phyloP scores from a whole-genome alignment of 1,140 invertebrate species.

The Magallana gigas region DNA sequence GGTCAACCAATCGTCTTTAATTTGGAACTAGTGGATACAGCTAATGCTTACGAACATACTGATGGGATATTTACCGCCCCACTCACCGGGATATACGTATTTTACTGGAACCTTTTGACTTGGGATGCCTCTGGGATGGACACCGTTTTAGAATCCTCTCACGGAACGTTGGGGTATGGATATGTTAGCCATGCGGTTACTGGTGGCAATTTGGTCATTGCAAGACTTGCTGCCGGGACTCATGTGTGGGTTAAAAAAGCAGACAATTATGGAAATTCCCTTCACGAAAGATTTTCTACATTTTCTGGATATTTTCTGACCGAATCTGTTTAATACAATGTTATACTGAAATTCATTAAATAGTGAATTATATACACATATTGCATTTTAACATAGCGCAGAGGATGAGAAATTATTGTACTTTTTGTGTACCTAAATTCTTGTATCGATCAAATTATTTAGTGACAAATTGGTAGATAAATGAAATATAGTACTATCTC shows the following conservation, averaged over 20 bases:
- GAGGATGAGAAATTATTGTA: not conserved
- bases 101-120: conserved; percentile 44
- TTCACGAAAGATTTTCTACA: conserved; percentile 42
- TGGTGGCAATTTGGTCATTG: conserved; percentile 39
- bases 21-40: not conserved
- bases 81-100: conserved; percentile 18
- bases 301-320: conserved; percentile 27
- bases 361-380: not conserved
- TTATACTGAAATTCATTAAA: not conserved
- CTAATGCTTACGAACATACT: not conserved
- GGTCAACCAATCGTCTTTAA: conserved; percentile 27
- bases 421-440: not conserved
- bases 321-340: not conserved
- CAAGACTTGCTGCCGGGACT: not conserved
- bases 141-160: conserved; percentile 5
- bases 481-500: too few relatives aligned
- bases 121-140: conserved; percentile 2
- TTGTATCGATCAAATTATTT: too few relatives aligned
- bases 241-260: conserved; percentile 40
- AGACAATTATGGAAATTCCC: conserved; percentile 42
- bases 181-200: not conserved
- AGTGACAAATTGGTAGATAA: too few relatives aligned
- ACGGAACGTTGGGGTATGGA: conserved; percentile 4
- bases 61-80: conserved; percentile 22
- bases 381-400: too few relatives aligned